Evolutionary conservation across 2,797 vertebrate genomes (phyloP).

Genomic region (Rhinella marina): DNA sequence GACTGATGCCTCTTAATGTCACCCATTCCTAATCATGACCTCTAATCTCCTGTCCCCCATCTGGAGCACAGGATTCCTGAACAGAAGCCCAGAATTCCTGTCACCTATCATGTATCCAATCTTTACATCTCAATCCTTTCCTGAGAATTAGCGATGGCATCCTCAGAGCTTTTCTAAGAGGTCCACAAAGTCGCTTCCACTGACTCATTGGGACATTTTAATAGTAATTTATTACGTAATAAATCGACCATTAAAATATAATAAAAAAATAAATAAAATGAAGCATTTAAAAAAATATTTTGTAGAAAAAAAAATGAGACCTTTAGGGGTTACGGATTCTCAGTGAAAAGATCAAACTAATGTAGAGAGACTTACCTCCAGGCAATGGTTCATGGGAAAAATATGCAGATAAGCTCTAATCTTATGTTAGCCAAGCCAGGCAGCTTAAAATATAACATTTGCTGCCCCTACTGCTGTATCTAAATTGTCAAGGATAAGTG

Average conservation of each 20-base stretch:
- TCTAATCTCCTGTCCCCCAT: neutral
- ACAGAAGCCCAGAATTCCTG: neutral
- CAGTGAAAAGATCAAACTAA: no score
- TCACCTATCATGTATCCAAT: conserved; percentile 2
- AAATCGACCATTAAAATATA: neutral
- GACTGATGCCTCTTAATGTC: neutral
- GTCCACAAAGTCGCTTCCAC: neutral
- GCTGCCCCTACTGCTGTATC: neutral
- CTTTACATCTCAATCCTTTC: neutral
- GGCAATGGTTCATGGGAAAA: no score
- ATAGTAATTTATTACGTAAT: neutral
- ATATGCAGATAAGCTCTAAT: no score
- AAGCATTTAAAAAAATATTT: no score
- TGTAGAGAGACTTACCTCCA: no score
- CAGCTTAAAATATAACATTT: neutral
- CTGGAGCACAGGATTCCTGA: neutral
- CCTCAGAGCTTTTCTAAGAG: neutral
- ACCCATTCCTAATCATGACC: neutral
- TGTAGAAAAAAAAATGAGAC: no score
- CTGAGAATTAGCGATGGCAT: neutral
- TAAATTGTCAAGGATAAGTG: neutral
- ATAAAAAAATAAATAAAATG: neutral
- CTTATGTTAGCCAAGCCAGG: no score
- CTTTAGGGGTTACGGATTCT: no score
- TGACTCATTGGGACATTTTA: neutral